Evolutionary conservation across 2,113 vertebrate species (phyloP).

Genomic region (Gasterosteus nipponicus): DNA sequence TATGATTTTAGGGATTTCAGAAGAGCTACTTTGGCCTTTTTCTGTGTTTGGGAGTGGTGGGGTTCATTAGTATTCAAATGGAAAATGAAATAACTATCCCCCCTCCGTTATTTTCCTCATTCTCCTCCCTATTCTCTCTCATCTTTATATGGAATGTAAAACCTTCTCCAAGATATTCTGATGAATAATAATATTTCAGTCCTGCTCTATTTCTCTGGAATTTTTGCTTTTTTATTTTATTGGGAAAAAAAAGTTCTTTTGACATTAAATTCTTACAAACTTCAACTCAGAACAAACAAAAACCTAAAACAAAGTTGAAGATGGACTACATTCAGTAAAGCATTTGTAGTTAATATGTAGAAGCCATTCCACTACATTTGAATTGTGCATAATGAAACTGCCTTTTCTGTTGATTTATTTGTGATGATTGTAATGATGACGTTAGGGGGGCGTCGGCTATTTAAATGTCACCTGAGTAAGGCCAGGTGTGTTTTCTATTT

Average conservation of each 20-base stretch:
- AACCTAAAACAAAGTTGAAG: neutral
- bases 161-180: neutral
- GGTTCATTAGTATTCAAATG: slow-evolving; percentile 35
- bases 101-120: neutral
- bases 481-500: too few species aligned
- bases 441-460: too few species aligned
- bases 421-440: too few species aligned
- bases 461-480: too few species aligned
- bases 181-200: neutral
- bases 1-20: slow-evolving; percentile 39
- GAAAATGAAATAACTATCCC: slow-evolving; percentile 19
- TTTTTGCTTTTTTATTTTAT: neutral
- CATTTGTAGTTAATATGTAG: neutral
- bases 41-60: slow-evolving; percentile 4
- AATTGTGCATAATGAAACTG: too few species aligned
- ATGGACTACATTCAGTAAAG: neutral
- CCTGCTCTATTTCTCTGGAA: neutral
- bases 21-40: slow-evolving; percentile 1
- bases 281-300: neutral
- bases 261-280: neutral
- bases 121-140: neutral
- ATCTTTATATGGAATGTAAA: neutral
- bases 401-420: too few species aligned
- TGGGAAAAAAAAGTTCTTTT: neutral
- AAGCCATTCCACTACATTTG: too few species aligned